phyloP scores from a whole-genome alignment of 2,888 invertebrate species.

The Rotaria sp. region DNA sequence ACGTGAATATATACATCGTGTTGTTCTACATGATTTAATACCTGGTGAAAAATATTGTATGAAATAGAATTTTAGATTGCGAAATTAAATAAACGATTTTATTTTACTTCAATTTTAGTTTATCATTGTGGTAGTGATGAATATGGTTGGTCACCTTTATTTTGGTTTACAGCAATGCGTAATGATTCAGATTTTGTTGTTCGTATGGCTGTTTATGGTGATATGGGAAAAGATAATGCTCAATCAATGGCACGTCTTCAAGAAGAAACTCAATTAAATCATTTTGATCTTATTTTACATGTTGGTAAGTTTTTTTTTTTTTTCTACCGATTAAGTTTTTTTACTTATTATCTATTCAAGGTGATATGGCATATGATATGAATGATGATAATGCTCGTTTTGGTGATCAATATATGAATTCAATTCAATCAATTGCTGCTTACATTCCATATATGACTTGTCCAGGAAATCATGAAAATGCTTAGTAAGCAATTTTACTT shows the following conservation, averaged over 20 bases:
- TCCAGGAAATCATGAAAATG: constrained; percentile 78
- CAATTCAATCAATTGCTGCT: constrained; percentile 78
- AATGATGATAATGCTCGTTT: constrained; percentile 65
- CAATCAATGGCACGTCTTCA: constrained; percentile 46
- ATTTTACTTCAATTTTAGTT: constrained; percentile 41
- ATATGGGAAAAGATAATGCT: constrained; percentile 67
- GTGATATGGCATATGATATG: constrained; percentile 52
- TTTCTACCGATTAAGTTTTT: background rate
- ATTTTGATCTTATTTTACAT: constrained; percentile 42
- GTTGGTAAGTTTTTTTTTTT: constrained; percentile 42
- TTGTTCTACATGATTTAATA: constrained; percentile 33
- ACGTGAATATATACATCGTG: constrained; percentile 42
- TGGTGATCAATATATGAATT: constrained; percentile 84
- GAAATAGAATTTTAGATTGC: background rate
- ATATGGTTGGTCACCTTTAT: constrained; percentile 71
- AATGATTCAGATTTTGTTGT: constrained; percentile 68
- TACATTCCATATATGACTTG: constrained; percentile 74
- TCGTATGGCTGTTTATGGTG: constrained; percentile 49
- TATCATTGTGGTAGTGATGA: constrained; percentile 53
- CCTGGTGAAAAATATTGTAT: constrained; percentile 31
- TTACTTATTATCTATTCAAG: background rate
- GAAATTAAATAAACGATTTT: background rate
- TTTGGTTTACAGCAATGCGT: constrained; percentile 68
- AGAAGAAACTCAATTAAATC: constrained; percentile 33
- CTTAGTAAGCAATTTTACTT: constrained; percentile 63